These are phyloP conservation scores for Meles meles DNA, from an alignment of 2,113 vertebrate genomes.

Conservation along the genomic window DNA sequence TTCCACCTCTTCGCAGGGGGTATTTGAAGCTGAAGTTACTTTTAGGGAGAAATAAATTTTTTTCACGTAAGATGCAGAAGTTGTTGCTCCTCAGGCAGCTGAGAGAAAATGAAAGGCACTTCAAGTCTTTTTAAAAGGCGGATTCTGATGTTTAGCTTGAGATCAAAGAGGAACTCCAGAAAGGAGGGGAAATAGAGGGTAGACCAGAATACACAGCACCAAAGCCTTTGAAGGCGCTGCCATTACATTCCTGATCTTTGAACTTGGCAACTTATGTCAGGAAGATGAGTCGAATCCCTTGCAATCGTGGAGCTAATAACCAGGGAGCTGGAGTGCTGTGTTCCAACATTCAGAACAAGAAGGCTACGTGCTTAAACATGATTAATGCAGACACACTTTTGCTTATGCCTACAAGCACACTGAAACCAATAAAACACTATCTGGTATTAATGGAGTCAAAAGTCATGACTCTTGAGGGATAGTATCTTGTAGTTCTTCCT, in stretches of 20 bases:
- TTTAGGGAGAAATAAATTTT: slow-evolving; percentile 81
- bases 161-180: slow-evolving; percentile 79
- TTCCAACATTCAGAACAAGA: slow-evolving; percentile 29
- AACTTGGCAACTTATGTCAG: slow-evolving; percentile 75
- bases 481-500: slow-evolving; percentile 47
- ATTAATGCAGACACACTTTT: slow-evolving; percentile 35
- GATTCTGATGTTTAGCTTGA: slow-evolving; percentile 83
- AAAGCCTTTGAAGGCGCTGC: slow-evolving; percentile 76
- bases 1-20: slow-evolving; percentile 80
- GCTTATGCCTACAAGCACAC: slow-evolving; percentile 30
- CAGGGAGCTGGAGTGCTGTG: slow-evolving; percentile 15
- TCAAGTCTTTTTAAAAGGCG: slow-evolving; percentile 82
- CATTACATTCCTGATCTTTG: slow-evolving; percentile 78
- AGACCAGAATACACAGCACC: slow-evolving; percentile 42
- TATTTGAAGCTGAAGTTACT: slow-evolving; percentile 82
- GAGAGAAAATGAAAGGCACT: slow-evolving; percentile 82
- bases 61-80: slow-evolving; percentile 78
- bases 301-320: slow-evolving; percentile 71
- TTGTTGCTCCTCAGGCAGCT: slow-evolving; percentile 80
- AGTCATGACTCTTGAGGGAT: slow-evolving; percentile 11
- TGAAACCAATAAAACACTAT: slow-evolving; percentile 56
- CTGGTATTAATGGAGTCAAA: slow-evolving; percentile 32
- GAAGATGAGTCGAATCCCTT: slow-evolving; percentile 61
- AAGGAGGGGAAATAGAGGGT: slow-evolving; percentile 67
- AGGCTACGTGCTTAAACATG: background rate